Conservation (phyloP, 2,888 invertebrate genomes). For the Andrena bicolor region DNA sequence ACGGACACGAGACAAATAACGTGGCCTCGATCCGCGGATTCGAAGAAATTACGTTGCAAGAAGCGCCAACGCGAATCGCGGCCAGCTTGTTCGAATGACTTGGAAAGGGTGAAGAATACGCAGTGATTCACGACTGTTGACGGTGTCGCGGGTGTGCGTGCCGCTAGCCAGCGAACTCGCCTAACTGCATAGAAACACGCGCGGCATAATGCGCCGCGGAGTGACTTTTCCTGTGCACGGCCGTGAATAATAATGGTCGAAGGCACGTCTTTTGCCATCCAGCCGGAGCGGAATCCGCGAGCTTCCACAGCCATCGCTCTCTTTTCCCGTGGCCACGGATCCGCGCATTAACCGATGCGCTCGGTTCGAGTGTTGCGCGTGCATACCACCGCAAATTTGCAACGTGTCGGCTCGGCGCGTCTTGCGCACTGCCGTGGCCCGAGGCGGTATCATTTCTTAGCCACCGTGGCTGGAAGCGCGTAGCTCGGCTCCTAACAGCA, state of each 20-base stretch:
- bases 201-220: slow-evolving; percentile 19
- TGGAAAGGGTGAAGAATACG: not conserved
- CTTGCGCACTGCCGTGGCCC: slow-evolving; percentile 24
- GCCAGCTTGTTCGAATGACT: slow-evolving; percentile 9
- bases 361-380: slow-evolving; percentile 32
- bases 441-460: slow-evolving; percentile 52
- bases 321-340: slow-evolving; percentile 11
- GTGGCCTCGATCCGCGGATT: slow-evolving; percentile 43
- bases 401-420: slow-evolving; percentile 57
- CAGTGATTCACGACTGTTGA: not conserved
- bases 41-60: slow-evolving; percentile 38
- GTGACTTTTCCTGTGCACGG: slow-evolving; percentile 35
- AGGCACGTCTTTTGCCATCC: slow-evolving; percentile 30
- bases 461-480: slow-evolving; percentile 41
- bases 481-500: slow-evolving; percentile 29
- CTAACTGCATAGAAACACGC: slow-evolving; percentile 20
- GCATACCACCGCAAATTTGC: slow-evolving; percentile 60
- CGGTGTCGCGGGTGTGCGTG: not conserved
- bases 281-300: slow-evolving; percentile 29
- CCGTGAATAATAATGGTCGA: slow-evolving; percentile 42
- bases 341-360: slow-evolving; percentile 41
- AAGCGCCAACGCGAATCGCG: slow-evolving; percentile 21
- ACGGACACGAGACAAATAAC: slow-evolving; percentile 54
- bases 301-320: slow-evolving; percentile 16
- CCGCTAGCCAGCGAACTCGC: slow-evolving; percentile 2